phyloP scores from a whole-genome alignment of 2,888 invertebrate genomes.

The Synanthedon formicaeformis region DNA sequence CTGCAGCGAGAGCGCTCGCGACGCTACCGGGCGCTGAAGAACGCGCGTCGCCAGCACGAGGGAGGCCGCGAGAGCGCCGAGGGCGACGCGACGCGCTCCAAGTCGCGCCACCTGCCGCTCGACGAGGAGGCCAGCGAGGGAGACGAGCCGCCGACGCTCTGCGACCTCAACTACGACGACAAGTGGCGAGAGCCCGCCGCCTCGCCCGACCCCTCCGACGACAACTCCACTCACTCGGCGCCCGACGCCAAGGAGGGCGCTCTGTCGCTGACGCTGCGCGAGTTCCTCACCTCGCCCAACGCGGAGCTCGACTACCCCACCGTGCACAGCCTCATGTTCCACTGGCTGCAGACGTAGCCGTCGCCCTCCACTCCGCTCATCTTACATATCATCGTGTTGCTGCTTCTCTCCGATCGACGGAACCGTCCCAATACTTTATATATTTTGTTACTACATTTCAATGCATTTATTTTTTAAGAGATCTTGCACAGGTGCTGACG shows the following conservation, averaged over 20 bases:
- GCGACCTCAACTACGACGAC: constrained; percentile 50
- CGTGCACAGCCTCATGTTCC: constrained; percentile 65
- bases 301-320: constrained; percentile 61
- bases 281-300: constrained; percentile 54
- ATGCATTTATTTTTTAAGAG: too few relatives aligned
- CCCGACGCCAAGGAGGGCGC: constrained; percentile 32
- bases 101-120: constrained; percentile 27
- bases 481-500: too few relatives aligned
- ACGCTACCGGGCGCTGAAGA: constrained; percentile 56
- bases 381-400: constrained; percentile 10
- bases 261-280: constrained; percentile 36
- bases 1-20: constrained; percentile 57
- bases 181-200: constrained; percentile 43
- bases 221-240: constrained; percentile 54
- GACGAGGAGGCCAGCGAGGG: constrained; percentile 54
- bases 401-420: constrained; percentile 33
- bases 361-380: neutral
- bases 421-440: constrained; percentile 56
- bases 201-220: constrained; percentile 54
- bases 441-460: too few relatives aligned
- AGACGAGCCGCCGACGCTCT: constrained; percentile 59
- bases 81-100: constrained; percentile 28
- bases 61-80: constrained; percentile 33
- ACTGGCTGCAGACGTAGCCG: constrained; percentile 65
- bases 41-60: constrained; percentile 57